Evolutionary conservation across 2,797 vertebrate species (phyloP).

Genomic region (Gymnocypris eckloni): DNA sequence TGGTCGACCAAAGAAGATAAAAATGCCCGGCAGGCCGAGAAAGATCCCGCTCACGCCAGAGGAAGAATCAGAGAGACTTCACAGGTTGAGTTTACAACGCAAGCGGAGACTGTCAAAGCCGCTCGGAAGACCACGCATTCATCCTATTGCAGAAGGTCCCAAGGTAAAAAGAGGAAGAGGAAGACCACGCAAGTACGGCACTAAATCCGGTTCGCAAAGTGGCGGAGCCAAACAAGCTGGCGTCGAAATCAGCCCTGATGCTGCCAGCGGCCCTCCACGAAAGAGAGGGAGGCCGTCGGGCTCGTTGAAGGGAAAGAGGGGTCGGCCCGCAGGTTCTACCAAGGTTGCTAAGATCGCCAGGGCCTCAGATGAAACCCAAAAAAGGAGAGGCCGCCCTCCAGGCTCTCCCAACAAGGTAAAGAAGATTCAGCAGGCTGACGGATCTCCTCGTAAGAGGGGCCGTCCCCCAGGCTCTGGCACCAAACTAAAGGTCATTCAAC

Average conservation of each 20-base stretch:
- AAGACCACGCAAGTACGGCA: conserved; percentile 74
- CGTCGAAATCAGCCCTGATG: background rate
- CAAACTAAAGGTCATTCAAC: conserved; percentile 35
- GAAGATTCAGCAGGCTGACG: conserved; percentile 5
- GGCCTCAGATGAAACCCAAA: conserved; percentile 41
- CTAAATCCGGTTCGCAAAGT: background rate
- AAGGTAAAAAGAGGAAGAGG: conserved; percentile 70
- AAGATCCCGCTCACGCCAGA: conserved; percentile 73
- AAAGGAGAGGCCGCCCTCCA: conserved; percentile 68
- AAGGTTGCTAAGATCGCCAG: conserved; percentile 14
- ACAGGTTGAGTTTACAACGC: conserved; percentile 54
- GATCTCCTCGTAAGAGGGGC: conserved; percentile 64
- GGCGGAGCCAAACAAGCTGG: background rate
- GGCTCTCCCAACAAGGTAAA: conserved; percentile 44
- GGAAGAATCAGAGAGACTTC: conserved; percentile 64
- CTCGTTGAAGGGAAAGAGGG: conserved; percentile 62
- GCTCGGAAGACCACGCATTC: conserved; percentile 78
- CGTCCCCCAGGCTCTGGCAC: conserved; percentile 62
- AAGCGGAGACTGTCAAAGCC: conserved; percentile 78
- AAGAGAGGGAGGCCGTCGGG: conserved; percentile 55
- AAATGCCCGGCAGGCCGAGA: conserved; percentile 73
- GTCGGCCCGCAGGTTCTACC: conserved; percentile 59
- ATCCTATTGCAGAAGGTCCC: conserved; percentile 67
- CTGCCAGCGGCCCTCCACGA: conserved; percentile 14
- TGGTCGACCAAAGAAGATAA: conserved; percentile 67